Evolutionary conservation across 1,140 invertebrate genomes (phyloP).

Genomic region (Drosophila takahashii): DNA sequence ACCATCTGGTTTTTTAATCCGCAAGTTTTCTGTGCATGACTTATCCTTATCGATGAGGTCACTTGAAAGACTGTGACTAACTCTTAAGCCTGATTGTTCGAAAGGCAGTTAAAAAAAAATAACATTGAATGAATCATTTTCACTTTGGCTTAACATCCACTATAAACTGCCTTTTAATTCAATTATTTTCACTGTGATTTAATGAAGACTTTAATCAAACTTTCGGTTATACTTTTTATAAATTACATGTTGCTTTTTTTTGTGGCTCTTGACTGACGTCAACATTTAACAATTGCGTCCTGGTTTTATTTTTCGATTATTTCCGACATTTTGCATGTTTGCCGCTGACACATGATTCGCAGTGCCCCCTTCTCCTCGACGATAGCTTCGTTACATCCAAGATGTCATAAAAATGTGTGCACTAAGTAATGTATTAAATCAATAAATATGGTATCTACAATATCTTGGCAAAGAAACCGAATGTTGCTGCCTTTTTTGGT

Average conservation of each 20-base stretch:
- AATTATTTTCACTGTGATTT: too few species aligned
- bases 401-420: constrained; percentile 31
- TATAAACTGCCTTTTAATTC: too few species aligned
- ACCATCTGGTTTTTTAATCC: not conserved
- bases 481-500: constrained; percentile 22
- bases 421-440: constrained; percentile 28
- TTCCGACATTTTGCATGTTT: constrained; percentile 2
- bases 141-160: too few species aligned
- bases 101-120: not conserved
- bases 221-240: too few species aligned
- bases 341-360: constrained; percentile 23
- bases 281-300: constrained; percentile 24
- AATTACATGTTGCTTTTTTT: not conserved
- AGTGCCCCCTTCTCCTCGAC: not conserved
- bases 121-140: not conserved
- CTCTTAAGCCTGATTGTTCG: not conserved
- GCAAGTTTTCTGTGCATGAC: not conserved
- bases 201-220: too few species aligned
- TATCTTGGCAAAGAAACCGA: constrained; percentile 1
- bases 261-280: not conserved
- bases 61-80: constrained; percentile 8
- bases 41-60: constrained; percentile 22
- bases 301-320: constrained; percentile 7
- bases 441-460: constrained; percentile 10
- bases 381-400: constrained; percentile 4